These are phyloP conservation scores for Poeciliopsis occidentalis DNA, from an alignment of 2,113 vertebrate species.

Conservation along the genomic window DNA sequence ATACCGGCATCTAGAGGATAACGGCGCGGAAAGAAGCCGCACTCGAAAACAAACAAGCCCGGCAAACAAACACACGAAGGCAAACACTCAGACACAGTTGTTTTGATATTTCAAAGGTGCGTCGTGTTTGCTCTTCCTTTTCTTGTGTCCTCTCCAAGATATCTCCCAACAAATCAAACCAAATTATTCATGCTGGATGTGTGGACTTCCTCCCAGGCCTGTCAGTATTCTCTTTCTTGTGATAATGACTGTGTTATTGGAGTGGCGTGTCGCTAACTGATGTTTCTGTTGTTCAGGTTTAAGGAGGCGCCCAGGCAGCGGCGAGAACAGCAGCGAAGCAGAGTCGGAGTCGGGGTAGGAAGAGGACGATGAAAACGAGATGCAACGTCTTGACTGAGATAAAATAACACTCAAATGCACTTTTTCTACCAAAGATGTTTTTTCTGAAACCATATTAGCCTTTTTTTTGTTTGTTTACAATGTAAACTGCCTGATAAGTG, in stretches of 20 bases:
- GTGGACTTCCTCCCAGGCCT: slow-evolving; percentile 73
- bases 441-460: neutral
- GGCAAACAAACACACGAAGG: slow-evolving; percentile 70
- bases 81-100: slow-evolving; percentile 77
- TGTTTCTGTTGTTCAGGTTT: slow-evolving; percentile 86
- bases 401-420: slow-evolving; percentile 3
- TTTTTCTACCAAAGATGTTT: neutral
- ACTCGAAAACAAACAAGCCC: slow-evolving; percentile 76
- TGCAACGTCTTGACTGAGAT: neutral
- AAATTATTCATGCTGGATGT: slow-evolving; percentile 79
- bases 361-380: slow-evolving; percentile 21
- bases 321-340: slow-evolving; percentile 64
- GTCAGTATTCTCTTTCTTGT: slow-evolving; percentile 75
- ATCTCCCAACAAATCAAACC: slow-evolving; percentile 76
- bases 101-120: slow-evolving; percentile 80
- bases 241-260: slow-evolving; percentile 75
- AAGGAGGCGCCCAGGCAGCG: slow-evolving; percentile 78
- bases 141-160: slow-evolving; percentile 80
- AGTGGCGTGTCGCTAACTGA: slow-evolving; percentile 68
- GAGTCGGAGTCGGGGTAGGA: slow-evolving; percentile 61
- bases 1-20: slow-evolving; percentile 77
- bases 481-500: neutral
- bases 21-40: slow-evolving; percentile 70
- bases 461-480: neutral
- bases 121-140: slow-evolving; percentile 72